Evolutionary conservation across 2,888 invertebrate genomes (phyloP).

Genomic region (Emmelina monodactyla): DNA sequence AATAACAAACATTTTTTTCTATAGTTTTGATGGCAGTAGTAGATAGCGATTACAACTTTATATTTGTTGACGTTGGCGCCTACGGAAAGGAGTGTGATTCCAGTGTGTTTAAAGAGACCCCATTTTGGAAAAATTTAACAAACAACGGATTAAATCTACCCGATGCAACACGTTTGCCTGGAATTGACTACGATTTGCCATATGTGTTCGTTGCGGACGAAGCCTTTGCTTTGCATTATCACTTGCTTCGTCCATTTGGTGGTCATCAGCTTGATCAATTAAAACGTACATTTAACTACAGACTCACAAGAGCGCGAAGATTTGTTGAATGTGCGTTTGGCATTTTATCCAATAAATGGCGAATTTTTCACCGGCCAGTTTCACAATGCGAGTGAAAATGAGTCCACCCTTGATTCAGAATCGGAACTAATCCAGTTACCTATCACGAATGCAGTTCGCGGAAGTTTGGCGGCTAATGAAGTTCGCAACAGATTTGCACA

Average conservation of each 20-base stretch:
- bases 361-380: slow-evolving; percentile 18
- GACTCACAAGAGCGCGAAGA: slow-evolving; percentile 19
- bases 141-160: slow-evolving; percentile 14
- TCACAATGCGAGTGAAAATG: slow-evolving; percentile 16
- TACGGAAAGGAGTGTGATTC: slow-evolving; percentile 21
- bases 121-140: slow-evolving; percentile 15
- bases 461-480: slow-evolving; percentile 18
- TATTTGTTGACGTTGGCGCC: slow-evolving; percentile 12
- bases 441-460: slow-evolving; percentile 18
- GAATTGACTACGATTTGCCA: slow-evolving; percentile 9
- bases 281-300: slow-evolving; percentile 17
- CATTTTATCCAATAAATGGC: slow-evolving; percentile 19
- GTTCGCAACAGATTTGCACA: slow-evolving; percentile 19
- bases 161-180: slow-evolving; percentile 11
- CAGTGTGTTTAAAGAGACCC: slow-evolving; percentile 17
- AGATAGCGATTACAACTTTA: slow-evolving; percentile 4
- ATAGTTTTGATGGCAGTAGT: slow-evolving; percentile 4
- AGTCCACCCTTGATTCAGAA: slow-evolving; percentile 18
- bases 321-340: slow-evolving; percentile 20
- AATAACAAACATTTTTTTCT: slow-evolving; percentile 4
- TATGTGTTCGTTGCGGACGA: slow-evolving; percentile 20
- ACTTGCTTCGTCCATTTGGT: slow-evolving; percentile 17
- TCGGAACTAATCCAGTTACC: slow-evolving; percentile 19
- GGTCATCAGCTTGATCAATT: slow-evolving; percentile 15
- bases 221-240: slow-evolving; percentile 18